Conservation (phyloP, 2,113 vertebrate genomes). For the Dicerorhinus sumatrensis region DNA sequence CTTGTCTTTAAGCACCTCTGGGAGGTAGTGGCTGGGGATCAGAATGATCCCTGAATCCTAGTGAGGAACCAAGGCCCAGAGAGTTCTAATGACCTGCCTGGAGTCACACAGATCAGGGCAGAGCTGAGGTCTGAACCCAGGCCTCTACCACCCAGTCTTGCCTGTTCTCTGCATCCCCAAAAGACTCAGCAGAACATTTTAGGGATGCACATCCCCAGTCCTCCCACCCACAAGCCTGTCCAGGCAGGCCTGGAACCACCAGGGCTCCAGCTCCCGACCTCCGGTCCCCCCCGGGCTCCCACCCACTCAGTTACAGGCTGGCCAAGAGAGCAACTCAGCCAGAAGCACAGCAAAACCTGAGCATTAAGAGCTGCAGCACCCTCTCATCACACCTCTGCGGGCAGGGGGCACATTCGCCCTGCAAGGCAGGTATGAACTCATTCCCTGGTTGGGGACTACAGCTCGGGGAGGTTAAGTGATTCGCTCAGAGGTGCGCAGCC, state of each 20-base stretch:
- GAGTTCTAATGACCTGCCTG: not conserved
- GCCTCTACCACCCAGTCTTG: not conserved
- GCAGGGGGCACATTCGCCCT: too few species aligned
- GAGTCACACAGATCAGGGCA: not conserved
- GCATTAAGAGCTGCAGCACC: fast-evolving
- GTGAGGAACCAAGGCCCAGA: not conserved
- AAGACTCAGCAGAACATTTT: not conserved
- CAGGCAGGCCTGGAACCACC: not conserved
- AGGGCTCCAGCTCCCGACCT: not conserved
- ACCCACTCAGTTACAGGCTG: not conserved
- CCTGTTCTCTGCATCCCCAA: not conserved
- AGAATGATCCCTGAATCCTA: not conserved
- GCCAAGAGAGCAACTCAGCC: not conserved
- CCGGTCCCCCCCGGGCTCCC: fast-evolving
- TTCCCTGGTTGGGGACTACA: not conserved
- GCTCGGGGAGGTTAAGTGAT: not conserved
- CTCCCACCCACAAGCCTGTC: not conserved
- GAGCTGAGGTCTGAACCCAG: not conserved
- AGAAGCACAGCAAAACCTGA: not conserved
- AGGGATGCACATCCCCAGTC: not conserved
- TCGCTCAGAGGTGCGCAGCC: not conserved
- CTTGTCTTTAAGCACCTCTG: not conserved
- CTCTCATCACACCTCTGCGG: fast-evolving
- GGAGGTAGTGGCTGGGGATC: too few species aligned
- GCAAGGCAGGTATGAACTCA: not conserved